phyloP scores from a whole-genome alignment of 2,888 invertebrate species.

The Conchocele bisecta region DNA sequence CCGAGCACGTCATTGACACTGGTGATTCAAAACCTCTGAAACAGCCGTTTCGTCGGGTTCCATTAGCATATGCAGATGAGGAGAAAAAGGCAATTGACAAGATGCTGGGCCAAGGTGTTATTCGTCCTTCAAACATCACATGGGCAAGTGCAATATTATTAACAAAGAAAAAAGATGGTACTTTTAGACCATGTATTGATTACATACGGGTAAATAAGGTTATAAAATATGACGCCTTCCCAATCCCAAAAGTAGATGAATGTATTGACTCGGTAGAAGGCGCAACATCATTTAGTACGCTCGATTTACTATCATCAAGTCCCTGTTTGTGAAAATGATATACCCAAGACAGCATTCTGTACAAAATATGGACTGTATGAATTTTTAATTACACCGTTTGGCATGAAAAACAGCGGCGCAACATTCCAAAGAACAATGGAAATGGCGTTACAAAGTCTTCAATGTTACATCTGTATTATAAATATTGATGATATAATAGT shows the following conservation, averaged over 20 bases:
- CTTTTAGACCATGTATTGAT: constrained; percentile 39
- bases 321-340: constrained; percentile 36
- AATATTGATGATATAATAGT: constrained; percentile 56
- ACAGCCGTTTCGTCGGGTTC: constrained; percentile 16
- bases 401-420: constrained; percentile 39
- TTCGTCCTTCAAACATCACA: constrained; percentile 33
- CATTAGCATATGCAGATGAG: constrained; percentile 20
- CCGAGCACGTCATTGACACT: constrained; percentile 29
- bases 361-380: constrained; percentile 52
- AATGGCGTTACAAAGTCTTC: constrained; percentile 40
- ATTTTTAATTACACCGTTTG: constrained; percentile 43
- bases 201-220: constrained; percentile 42
- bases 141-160: constrained; percentile 39
- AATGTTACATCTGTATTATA: constrained; percentile 46
- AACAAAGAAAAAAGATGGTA: constrained; percentile 43
- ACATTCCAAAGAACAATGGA: constrained; percentile 51
- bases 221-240: constrained; percentile 46
- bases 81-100: constrained; percentile 30
- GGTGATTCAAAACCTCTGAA: constrained; percentile 27
- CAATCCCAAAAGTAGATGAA: constrained; percentile 45
- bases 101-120: constrained; percentile 14
- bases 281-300: constrained; percentile 34
- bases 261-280: constrained; percentile 47
- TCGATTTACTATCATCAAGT: constrained; percentile 54
- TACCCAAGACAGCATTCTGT: constrained; percentile 54